Evolutionary conservation across 1,140 invertebrate species (phyloP), one percentile per base, ranked within the genome.

Genomic region (Tetramorium simillimum): DNA sequence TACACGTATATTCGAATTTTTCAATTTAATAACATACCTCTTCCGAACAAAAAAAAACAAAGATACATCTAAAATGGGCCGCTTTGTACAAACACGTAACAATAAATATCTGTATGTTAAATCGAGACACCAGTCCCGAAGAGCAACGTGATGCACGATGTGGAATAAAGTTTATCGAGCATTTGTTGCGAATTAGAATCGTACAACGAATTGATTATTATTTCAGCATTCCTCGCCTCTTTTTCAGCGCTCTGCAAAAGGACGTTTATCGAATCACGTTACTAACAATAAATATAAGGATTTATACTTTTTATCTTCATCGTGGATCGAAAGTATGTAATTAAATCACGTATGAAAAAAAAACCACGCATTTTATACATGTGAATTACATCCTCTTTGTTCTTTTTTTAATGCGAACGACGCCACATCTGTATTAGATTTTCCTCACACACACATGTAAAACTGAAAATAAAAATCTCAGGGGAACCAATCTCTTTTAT

Each of bases 161-260:
- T 78, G 77, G 65, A 93, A 92, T 92, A 92, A 93, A 93, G 86
- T 93, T 93, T 93, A 90, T 92, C 85, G 88, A 91, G 82, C 76
- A 89, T 92, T 92, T 88, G 88, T 88, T 91, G 91, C 62, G 70
- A 72, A 86, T 86, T 28, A 67, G 12, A 85, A 85, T 9, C 6
- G 51, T 21, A 46, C 40, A 46, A 72, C 51, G 14, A 53, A 37
- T 56, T 9, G 14, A 33, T 81, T 70, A n/a, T 69, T 40, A 69
- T 67, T 75, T 75, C 60, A 67, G 51, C 40, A 67, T 53, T 40
- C 62, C 46, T 14, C 10, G 16, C 12, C 28, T 37, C 16, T 53
- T 21, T 69, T 81, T 24, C 49, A 40, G 28, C 4, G 43, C 12
- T 78, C 18, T 14, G 24, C 14, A 40, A 28, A 77, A 60, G 56